Evolutionary conservation across 2,113 vertebrate genomes (phyloP).

Genomic region (Aphelocoma coerulescens): DNA sequence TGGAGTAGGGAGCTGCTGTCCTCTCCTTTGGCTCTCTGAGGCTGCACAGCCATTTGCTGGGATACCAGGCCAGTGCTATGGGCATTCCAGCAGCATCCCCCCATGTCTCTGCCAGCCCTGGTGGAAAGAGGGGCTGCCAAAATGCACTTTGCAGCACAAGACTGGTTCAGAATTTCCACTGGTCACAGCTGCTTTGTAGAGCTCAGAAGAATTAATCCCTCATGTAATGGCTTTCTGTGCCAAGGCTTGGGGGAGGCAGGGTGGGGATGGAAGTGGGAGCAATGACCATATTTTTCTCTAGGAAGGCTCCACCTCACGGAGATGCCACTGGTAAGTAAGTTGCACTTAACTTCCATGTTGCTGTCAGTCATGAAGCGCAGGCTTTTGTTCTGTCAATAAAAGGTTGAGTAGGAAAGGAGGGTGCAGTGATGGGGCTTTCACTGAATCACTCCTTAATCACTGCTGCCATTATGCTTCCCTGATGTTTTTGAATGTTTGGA

Average conservation of each 20-base stretch:
- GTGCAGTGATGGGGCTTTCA: neutral
- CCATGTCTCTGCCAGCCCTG: neutral
- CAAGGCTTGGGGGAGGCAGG: conserved; percentile 3
- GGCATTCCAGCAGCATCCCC: neutral
- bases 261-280: neutral
- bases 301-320: neutral
- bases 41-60: neutral
- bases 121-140: neutral
- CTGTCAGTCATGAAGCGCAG: conserved; percentile 6
- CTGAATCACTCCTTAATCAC: conserved; percentile 11
- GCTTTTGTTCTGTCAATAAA: conserved; percentile 16
- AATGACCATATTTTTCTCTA: neutral
- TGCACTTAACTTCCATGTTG: neutral
- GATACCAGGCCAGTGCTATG: neutral
- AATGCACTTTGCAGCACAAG: neutral
- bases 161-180: conserved; percentile 1
- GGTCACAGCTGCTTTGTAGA: neutral
- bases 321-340: neutral
- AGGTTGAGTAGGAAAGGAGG: neutral
- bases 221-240: neutral
- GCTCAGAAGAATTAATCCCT: conserved; percentile 1
- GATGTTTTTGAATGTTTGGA: neutral
- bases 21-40: neutral
- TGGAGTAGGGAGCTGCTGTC: neutral
- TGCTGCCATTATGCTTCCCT: conserved; percentile 21